Base-by-base conservation (phyloP, 1,140 invertebrate genomes). In the Thaumetopoea pityocampa region DNA sequence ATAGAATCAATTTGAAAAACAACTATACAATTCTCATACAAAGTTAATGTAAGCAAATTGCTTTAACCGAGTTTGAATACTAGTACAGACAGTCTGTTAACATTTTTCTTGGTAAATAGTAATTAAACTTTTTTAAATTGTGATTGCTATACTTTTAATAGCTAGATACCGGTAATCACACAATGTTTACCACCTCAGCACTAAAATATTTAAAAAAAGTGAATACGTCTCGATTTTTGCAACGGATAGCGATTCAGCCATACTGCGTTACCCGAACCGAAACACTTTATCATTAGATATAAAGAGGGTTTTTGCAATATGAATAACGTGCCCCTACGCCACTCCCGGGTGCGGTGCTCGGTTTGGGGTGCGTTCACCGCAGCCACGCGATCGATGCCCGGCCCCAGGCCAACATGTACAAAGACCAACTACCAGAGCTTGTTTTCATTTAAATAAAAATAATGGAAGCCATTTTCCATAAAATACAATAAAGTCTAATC, bases 291-390 rank as follows among this genome's bases (percentile, higher is more conserved):
- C 54, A 64, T 52, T 53, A 57, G 47, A 46, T 61, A 57, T 63
- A 35, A 57, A 59, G 47, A 59, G 57, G 54, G 51, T 55, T 60
- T 54, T 60, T 57, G 56, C 41, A 53, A 50, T 34, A 41, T 33
- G 32, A 40, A 36, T 11, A 27, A 43, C 38, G 37, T 41, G 47
- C 29, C 43, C 42, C 41, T 50, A 50, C 52, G 52, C 41, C 41
- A 51, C 37, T 47, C 36, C 35, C 49, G 62, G 65, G 60, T 59
- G 64, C 63, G 60, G 45, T 55, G 63, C 49, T 53, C 34, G 34
- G 66, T 68, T 71, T 64, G 60, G 76, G 72, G 70, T 73, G 63
- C 67, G 72, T 76, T 76, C 67, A 68, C 67, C 72, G 71, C 67
- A 52, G 20, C 22, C 42, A 41, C 48, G 54, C 74, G 69, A 76